Evolutionary conservation across 2,113 vertebrate genomes (phyloP), one percentile per base, ranked within the genome.

Genomic region (Paradisaea rubra): DNA sequence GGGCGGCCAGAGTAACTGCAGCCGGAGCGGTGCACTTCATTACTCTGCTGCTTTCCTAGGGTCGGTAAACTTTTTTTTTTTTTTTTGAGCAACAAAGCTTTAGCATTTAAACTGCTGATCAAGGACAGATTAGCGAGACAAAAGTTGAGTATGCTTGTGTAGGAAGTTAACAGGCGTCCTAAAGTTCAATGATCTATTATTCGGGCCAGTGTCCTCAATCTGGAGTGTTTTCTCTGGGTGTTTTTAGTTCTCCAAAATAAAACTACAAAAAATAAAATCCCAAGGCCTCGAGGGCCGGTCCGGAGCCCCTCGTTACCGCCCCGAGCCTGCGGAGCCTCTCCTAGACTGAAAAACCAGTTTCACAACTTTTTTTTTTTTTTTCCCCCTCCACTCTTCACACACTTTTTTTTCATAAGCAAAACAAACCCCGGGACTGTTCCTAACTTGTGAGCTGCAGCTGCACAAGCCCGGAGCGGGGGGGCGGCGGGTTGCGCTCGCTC

Each of bases 61-160:
- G 97, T 97, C 97, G 90, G 94, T 65, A 88, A 95, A 94, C 88
- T 53, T 78, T 81, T 80, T 71, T 56, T 59, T 76, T 53, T 49
- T 15, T 7, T 44, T 28, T 45, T n/a, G 82, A 93, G 97, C 96
- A 97, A 97, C 97, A 97, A 97, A 97, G 97, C 97, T 96, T 97
- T 97, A 98, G 98, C 97, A 96, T 97, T 97, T 97, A 98, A 98
- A 98, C 98, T 98, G 98, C 98, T 98, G 98, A 99, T 99, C 98
- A 98, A 98, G 98, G 98, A 97, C 98, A 98, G 98, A 98, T 98
- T 98, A 98, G 98, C 86, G 94, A 98, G 97, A 97, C 98, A 98
- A 97, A 98, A 98, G 98, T 98, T 98, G 97, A 98, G 97, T 97
- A 90, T 98, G 97, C 98, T 98, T 98, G 97, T 97, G 93, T 96